phyloP scores from a whole-genome alignment of 2,797 vertebrate genomes.

The Pygocentrus nattereri region DNA sequence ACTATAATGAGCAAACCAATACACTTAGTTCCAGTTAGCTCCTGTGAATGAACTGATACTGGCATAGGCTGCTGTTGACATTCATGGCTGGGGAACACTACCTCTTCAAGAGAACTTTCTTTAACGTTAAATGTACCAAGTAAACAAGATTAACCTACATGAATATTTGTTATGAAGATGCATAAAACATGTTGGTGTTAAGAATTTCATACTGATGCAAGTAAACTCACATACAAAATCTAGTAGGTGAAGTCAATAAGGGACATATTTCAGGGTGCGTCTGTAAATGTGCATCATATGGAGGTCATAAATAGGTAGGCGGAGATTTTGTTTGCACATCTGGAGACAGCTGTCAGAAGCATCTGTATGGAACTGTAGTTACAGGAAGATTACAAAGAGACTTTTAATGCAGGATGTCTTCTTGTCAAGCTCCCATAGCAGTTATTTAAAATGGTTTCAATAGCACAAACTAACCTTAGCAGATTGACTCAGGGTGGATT shows the following conservation, averaged over 20 bases:
- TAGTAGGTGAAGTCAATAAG: not conserved
- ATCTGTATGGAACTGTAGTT: constrained; percentile 39
- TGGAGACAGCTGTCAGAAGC: constrained; percentile 51
- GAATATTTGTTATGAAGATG: not conserved
- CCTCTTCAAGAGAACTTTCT: no score
- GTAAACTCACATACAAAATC: not conserved
- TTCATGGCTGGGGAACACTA: no score
- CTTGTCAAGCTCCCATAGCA: constrained; percentile 8
- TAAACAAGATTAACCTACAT: not conserved
- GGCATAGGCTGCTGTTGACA: no score
- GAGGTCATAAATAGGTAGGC: constrained; percentile 59
- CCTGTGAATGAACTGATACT: no score
- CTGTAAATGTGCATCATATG: constrained; percentile 20
- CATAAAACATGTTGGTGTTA: not conserved
- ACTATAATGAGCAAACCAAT: no score
- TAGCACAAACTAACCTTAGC: constrained; percentile 14
- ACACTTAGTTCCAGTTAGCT: no score
- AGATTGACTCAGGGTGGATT: not conserved
- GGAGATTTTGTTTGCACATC: constrained; percentile 36
- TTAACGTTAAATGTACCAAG: not conserved
- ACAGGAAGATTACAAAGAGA: constrained; percentile 30
- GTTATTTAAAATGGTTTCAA: constrained; percentile 39
- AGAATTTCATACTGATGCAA: not conserved
- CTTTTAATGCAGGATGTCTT: constrained; percentile 24
- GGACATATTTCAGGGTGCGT: constrained; percentile 2